Evolutionary conservation across 1,140 invertebrate genomes (phyloP).

Genomic region (Drosophila simulans): DNA sequence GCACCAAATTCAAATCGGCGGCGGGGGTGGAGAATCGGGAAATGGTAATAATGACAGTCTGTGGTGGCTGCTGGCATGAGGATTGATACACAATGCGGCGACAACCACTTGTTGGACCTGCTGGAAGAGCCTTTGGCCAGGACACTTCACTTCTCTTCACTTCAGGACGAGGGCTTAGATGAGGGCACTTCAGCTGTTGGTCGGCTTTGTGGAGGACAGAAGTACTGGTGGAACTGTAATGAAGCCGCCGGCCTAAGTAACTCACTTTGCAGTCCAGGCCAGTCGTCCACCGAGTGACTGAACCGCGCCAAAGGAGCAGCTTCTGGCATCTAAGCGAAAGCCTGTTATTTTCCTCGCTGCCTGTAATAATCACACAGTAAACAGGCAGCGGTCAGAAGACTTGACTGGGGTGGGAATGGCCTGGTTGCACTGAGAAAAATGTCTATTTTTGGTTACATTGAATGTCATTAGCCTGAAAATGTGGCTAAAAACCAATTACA

Average conservation of each 20-base stretch:
- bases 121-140: conserved; percentile 35
- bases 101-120: conserved; percentile 53
- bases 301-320: conserved; percentile 31
- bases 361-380: conserved; percentile 81
- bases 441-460: too few relatives aligned
- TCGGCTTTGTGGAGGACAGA: conserved; percentile 58
- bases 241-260: conserved; percentile 71
- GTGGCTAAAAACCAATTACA: too few relatives aligned
- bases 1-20: conserved; percentile 26
- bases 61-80: background rate
- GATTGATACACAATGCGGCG: conserved; percentile 52
- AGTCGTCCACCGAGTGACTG: conserved; percentile 24
- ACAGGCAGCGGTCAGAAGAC: conserved; percentile 53
- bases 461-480: too few relatives aligned
- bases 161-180: conserved; percentile 52
- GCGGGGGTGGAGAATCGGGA: background rate
- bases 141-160: conserved; percentile 38
- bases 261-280: conserved; percentile 43
- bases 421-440: conserved; percentile 1
- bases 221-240: conserved; percentile 42
- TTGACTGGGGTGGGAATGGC: conserved; percentile 2
- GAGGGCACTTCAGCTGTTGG: conserved; percentile 55
- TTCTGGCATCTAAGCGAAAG: conserved; percentile 67
- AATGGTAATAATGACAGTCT: conserved; percentile 13
- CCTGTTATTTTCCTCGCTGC: conserved; percentile 75